These are phyloP conservation scores for Trichogramma evanescens DNA, from an alignment of 2,888 invertebrate genomes.

Conservation along the genomic window DNA sequence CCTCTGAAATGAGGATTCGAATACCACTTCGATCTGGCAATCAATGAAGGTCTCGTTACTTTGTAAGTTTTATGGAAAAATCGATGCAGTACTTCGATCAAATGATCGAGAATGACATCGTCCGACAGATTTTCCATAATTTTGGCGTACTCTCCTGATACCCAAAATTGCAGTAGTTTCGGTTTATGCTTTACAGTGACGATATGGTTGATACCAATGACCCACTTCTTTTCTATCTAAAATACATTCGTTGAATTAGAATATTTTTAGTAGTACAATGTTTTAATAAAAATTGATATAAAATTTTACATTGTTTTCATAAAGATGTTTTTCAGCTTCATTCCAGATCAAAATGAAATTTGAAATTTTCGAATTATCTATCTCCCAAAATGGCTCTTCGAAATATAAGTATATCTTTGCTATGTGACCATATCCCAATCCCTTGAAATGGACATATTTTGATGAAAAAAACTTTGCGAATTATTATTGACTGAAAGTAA, in stretches of 20 bases:
- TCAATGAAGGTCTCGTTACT: constrained; percentile 49
- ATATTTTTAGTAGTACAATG: not conserved
- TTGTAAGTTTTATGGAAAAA: constrained; percentile 50
- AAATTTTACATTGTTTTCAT: constrained; percentile 6
- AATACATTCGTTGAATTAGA: not conserved
- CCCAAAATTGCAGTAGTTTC: constrained; percentile 58
- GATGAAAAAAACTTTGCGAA: no score
- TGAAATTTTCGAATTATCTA: not conserved
- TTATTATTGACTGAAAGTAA: no score
- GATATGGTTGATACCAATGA: constrained; percentile 57
- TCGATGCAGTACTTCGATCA: constrained; percentile 48
- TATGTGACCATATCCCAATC: constrained; percentile 58
- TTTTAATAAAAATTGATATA: not conserved
- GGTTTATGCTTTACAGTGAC: constrained; percentile 57
- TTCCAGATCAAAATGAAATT: constrained; percentile 55
- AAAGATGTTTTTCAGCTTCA: constrained; percentile 44
- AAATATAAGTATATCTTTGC: constrained; percentile 64
- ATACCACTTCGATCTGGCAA: constrained; percentile 63
- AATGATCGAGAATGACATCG: constrained; percentile 50
- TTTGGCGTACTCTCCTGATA: constrained; percentile 55
- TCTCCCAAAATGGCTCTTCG: constrained; percentile 58
- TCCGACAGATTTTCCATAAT: constrained; percentile 56
- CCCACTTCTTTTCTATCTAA: constrained; percentile 50
- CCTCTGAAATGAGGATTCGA: constrained; percentile 64
- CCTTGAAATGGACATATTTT: constrained; percentile 32